These are phyloP conservation scores for Bhutanitis thaidina DNA, from an alignment of 2,888 invertebrate species.

Conservation along the genomic window DNA sequence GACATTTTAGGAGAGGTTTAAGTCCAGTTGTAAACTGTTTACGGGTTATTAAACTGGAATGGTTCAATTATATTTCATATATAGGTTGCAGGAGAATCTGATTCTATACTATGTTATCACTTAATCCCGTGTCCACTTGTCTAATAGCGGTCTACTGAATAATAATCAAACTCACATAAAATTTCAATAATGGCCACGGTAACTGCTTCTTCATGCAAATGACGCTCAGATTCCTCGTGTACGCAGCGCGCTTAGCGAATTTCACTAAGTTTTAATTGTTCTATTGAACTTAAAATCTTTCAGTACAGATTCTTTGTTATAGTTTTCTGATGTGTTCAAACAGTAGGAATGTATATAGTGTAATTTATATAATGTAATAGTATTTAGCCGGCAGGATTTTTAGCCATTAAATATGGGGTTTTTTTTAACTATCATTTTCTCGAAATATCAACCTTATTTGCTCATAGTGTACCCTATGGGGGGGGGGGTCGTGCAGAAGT, in stretches of 20 bases:
- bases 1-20: no score
- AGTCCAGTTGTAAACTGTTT: no score
- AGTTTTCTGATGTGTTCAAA: not conserved
- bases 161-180: conserved; percentile 78
- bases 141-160: conserved; percentile 78
- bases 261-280: conserved; percentile 49
- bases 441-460: no score
- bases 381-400: no score
- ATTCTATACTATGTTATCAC: conserved; percentile 38
- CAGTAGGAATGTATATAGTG: no score
- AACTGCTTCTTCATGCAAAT: conserved; percentile 72
- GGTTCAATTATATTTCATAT: no score
- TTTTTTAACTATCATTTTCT: no score
- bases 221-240: conserved; percentile 30
- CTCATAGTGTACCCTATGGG: no score
- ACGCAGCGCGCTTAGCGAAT: conserved; percentile 29
- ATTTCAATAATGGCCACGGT: conserved; percentile 73
- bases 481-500: no score
- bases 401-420: no score
- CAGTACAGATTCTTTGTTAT: not conserved
- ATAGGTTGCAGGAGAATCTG: conserved; percentile 20
- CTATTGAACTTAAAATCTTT: not conserved
- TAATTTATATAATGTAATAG: no score
- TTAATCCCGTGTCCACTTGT: conserved; percentile 67
- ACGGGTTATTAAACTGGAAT: no score